Evolutionary conservation across 2,797 vertebrate species (phyloP).

Genomic region (Paratrypauchen microcephalus): DNA sequence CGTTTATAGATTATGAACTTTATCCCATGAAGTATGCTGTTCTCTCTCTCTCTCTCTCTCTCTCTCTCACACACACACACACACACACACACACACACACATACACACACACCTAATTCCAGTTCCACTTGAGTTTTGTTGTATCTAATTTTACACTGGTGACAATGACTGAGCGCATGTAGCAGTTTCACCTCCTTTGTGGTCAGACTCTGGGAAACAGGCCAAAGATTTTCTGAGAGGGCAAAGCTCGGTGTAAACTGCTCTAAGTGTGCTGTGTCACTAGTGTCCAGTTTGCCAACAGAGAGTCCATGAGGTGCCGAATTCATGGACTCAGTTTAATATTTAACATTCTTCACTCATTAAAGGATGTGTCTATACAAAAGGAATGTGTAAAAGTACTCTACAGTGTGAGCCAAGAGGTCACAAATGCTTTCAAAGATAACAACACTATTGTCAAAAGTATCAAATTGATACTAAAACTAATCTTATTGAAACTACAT

Average conservation of each 20-base stretch:
- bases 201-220: slow-evolving; percentile 24
- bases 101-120: slow-evolving; percentile 5
- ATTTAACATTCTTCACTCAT: slow-evolving; percentile 49
- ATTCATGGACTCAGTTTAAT: slow-evolving; percentile 53
- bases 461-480: no score
- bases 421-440: no score
- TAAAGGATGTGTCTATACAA: slow-evolving; percentile 32
- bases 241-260: slow-evolving; percentile 29
- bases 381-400: slow-evolving; percentile 62
- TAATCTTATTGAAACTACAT: no score
- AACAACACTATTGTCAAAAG: no score
- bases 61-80: no score
- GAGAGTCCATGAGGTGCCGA: slow-evolving; percentile 26
- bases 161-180: slow-evolving; percentile 27
- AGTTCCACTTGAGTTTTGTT: slow-evolving; percentile 30
- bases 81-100: neutral
- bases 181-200: slow-evolving; percentile 33
- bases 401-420: slow-evolving; percentile 2
- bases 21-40: slow-evolving; percentile 44
- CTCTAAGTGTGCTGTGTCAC: slow-evolving; percentile 22
- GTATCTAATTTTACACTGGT: slow-evolving; percentile 20
- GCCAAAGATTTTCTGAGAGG: slow-evolving; percentile 27
- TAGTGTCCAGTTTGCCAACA: slow-evolving; percentile 24
- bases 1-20: slow-evolving; percentile 34
- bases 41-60: neutral